Base-by-base conservation (phyloP, 2,113 vertebrate species). In the Rattus rattus region DNA sequence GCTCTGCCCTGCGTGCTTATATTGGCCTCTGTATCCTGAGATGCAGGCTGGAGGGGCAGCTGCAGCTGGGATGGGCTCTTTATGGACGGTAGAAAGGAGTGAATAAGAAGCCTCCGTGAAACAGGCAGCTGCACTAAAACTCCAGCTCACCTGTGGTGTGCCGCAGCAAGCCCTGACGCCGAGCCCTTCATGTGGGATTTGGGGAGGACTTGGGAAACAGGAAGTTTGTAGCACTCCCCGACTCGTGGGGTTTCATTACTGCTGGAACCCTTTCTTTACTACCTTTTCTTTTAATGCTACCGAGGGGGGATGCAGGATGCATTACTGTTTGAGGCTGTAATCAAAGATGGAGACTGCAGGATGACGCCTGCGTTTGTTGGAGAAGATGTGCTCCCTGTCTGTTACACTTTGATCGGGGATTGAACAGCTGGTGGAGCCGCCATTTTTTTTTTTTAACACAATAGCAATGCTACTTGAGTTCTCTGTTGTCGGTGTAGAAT, bases 361-460 rank as follows among this genome's bases (percentile, higher is more conserved):
- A 76, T 49, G 65, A 75, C 36, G 26, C 83, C 11, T 88, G 79
- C 80, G 49, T 36, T 80, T 90, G 77, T 65, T 85, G 63, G 96
- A 89, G 49, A 77, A 67, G 76, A 83, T 84, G 16, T 84, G 30
- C 73, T 93, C 54, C 39, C 12, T n/a, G 56, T 22, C 77, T 81
- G 86, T 54, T 20, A n/a, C 26, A 30, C 83, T 93, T 72, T 77
- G n/a, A 84, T 47, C 2, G 9, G 14, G 24, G 11, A 28, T 56
- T 43, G n/a, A 20, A 43, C 77, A 93, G 56, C 14, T 70, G 83
- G 87, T 70, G 43, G 17, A 69, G 59, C 54, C 54, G 47, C 86
- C 75, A 69, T 94, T 92, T 43, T 43, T 43, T 43, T 43, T 43
- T 43, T 97, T 96, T 39, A 96, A 92, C 80, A 72, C 24, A 88